These are phyloP conservation scores for Abrostola triplasia DNA, from an alignment of 2,888 invertebrate species.

Conservation along the genomic window DNA sequence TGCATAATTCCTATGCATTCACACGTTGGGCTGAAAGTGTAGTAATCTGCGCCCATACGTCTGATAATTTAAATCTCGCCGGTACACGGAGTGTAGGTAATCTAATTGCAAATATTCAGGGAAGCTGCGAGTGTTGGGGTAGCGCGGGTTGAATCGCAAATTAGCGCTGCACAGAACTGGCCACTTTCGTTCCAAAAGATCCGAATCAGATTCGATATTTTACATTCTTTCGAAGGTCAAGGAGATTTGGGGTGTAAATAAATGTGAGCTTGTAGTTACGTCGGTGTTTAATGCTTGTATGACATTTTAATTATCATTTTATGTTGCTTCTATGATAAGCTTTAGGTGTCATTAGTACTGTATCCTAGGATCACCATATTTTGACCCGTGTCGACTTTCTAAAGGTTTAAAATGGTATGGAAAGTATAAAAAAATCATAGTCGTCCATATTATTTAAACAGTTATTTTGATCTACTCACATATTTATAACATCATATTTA, in stretches of 20 bases:
- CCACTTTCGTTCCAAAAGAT: slow-evolving; percentile 15
- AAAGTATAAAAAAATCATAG: too few species aligned
- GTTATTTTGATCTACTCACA: too few species aligned
- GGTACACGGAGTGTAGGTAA: slow-evolving; percentile 62
- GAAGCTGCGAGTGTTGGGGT: slow-evolving; percentile 49
- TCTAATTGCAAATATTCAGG: slow-evolving; percentile 75
- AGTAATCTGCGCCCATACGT: slow-evolving; percentile 44
- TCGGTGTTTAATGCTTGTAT: too few species aligned
- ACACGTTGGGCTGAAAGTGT: slow-evolving; percentile 29
- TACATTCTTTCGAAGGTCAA: slow-evolving; percentile 1
- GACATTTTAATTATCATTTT: too few species aligned
- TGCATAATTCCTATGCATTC: slow-evolving; percentile 37
- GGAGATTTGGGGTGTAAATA: not conserved
- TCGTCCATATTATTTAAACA: too few species aligned
- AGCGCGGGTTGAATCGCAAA: slow-evolving; percentile 64
- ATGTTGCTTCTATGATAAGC: too few species aligned
- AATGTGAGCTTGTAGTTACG: not conserved
- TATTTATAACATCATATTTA: too few species aligned
- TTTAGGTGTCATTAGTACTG: too few species aligned
- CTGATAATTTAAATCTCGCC: slow-evolving; percentile 65
- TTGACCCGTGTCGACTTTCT: too few species aligned
- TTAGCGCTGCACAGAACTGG: slow-evolving; percentile 48
- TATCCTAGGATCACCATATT: too few species aligned
- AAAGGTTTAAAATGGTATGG: too few species aligned
- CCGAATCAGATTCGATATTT: slow-evolving; percentile 4